Evolutionary conservation across 2,797 vertebrate species (phyloP).

Genomic region (Thamnophis elegans): DNA sequence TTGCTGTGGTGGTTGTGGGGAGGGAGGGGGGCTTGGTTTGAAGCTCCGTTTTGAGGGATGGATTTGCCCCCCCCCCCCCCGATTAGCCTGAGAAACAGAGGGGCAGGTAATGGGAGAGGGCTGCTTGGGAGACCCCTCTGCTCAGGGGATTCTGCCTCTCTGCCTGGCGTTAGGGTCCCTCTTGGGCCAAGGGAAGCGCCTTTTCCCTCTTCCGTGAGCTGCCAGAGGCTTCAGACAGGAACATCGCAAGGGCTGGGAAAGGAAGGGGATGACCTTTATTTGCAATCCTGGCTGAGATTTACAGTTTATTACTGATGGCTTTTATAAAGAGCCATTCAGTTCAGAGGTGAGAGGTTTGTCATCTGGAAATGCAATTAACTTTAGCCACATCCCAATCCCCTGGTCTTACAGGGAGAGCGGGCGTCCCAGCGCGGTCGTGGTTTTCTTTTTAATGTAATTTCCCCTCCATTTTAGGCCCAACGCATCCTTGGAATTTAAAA

Average conservation of each 20-base stretch:
- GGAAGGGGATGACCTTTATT: conserved; percentile 85
- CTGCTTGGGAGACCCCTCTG: not conserved
- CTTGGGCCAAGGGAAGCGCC: conserved; percentile 39
- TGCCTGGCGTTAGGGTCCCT: not conserved
- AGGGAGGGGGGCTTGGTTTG: not conserved
- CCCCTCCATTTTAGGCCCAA: conserved; percentile 68
- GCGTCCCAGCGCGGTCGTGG: conserved; percentile 70
- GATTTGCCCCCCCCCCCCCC: not conserved
- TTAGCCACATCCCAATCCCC: conserved; percentile 82
- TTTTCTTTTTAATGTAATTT: conserved; percentile 75
- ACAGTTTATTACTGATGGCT: conserved; percentile 89
- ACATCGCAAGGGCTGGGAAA: conserved; percentile 77
- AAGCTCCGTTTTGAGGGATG: not conserved
- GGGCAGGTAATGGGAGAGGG: not conserved
- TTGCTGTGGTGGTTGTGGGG: not conserved
- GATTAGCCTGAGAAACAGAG: not conserved
- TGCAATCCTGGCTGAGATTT: conserved; percentile 87
- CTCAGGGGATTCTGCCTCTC: not conserved
- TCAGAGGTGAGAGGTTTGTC: conserved; percentile 88
- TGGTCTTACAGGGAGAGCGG: conserved; percentile 75
- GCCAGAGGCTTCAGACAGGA: conserved; percentile 71
- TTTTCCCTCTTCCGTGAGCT: conserved; percentile 66
- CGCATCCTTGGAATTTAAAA: conserved; percentile 69
- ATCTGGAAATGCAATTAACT: conserved; percentile 89
- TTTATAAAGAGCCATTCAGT: conserved; percentile 89